Evolutionary conservation across 2,888 invertebrate species (phyloP).

Genomic region (Pterostichus madidus): DNA sequence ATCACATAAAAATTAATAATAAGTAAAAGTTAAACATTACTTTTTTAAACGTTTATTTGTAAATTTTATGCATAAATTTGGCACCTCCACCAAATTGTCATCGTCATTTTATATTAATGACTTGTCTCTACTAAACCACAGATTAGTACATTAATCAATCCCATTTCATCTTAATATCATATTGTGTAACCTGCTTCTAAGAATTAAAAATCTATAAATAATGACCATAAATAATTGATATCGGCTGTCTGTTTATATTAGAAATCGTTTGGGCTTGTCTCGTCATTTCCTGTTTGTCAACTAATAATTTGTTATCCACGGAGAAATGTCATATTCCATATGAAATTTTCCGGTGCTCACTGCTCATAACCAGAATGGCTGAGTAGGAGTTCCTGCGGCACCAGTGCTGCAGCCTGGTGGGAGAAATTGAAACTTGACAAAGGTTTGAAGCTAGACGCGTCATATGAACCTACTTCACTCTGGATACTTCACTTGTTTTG

Average conservation of each 20-base stretch:
- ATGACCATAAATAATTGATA: not conserved
- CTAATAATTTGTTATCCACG: slow-evolving; percentile 17
- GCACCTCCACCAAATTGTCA: too few species aligned
- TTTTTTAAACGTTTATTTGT: too few species aligned
- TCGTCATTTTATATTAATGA: too few species aligned
- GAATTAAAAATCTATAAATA: slow-evolving; percentile 29
- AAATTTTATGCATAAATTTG: not conserved
- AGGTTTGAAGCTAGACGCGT: not conserved
- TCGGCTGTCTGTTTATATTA: slow-evolving; percentile 16
- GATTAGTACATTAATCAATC: slow-evolving; percentile 1
- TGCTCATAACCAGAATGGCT: slow-evolving; percentile 7
- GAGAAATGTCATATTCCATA: not conserved
- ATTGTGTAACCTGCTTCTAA: not conserved
- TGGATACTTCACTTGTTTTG: not conserved
- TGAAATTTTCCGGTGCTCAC: not conserved
- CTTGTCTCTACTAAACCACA: not conserved
- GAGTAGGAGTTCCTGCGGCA: not conserved
- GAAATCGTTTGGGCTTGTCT: not conserved
- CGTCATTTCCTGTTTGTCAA: slow-evolving; percentile 16
- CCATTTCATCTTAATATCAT: not conserved
- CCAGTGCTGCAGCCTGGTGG: not conserved
- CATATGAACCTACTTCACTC: not conserved
- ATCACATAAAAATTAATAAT: too few species aligned
- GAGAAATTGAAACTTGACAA: slow-evolving; percentile 12
- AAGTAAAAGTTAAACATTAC: too few species aligned